A percentile compares a stretch with the other conserved stretches of the same genome.
These are phyloP conservation scores for Cinara cedri DNA, from an alignment of 2,888 invertebrate species.

Conservation along the genomic window DNA sequence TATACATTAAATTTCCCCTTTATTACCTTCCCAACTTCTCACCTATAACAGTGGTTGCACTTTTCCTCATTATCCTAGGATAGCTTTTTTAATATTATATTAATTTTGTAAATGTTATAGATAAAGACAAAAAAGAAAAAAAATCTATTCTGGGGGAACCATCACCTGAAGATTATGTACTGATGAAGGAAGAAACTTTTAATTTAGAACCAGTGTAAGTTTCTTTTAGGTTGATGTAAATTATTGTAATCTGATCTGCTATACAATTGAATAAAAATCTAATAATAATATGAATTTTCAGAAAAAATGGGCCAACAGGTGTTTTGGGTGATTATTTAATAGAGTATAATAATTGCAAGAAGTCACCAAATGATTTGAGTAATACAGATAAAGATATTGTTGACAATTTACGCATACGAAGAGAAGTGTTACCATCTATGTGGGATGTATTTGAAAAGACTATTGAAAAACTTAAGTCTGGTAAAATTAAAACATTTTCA, in stretches of 20 bases:
- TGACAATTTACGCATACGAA: constrained; percentile 59
- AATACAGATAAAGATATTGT: constrained; percentile 60
- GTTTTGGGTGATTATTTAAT: constrained; percentile 60
- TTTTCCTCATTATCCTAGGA: no score
- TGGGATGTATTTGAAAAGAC: constrained; percentile 62
- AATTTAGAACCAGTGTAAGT: constrained; percentile 59
- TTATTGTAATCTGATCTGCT: not conserved
- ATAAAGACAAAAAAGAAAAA: constrained; percentile 30
- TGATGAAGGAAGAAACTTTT: constrained; percentile 62
- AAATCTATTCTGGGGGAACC: constrained; percentile 59
- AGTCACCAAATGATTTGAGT: constrained; percentile 57
- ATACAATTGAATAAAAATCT: not conserved
- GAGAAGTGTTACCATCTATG: constrained; percentile 61
- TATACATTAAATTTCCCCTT: no score
- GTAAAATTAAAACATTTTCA: constrained; percentile 1
- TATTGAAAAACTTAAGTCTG: constrained; percentile 53
- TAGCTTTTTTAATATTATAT: not conserved
- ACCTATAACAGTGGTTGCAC: no score
- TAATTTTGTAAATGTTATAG: not conserved
- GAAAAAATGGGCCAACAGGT: constrained; percentile 58
- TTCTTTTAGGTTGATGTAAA: constrained; percentile 21
- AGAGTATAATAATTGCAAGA: constrained; percentile 59
- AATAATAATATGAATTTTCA: constrained; percentile 20
- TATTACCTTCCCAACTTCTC: no score
- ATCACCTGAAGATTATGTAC: constrained; percentile 61